These are phyloP conservation scores for Hoplodrina blanda DNA, from an alignment of 2,888 invertebrate species.

Conservation along the genomic window DNA sequence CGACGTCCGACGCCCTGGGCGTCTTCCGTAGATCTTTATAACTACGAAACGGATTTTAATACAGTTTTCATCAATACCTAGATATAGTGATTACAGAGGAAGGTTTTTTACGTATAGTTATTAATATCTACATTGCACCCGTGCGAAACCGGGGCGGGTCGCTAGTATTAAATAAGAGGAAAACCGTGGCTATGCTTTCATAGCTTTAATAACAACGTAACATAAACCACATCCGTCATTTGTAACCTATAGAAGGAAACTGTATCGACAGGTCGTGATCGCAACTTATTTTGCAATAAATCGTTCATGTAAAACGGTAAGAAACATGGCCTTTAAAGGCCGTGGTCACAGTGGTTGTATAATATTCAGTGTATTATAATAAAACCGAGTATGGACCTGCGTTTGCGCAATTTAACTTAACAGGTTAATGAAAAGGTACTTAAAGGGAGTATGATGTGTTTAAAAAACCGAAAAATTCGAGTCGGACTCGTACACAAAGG, in stretches of 20 bases:
- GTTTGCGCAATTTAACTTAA: conserved; percentile 21
- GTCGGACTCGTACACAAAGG: too few species aligned
- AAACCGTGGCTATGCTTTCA: neutral
- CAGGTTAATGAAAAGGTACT: conserved; percentile 33
- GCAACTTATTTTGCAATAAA: conserved; percentile 67
- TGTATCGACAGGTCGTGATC: conserved; percentile 58
- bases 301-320: conserved; percentile 59
- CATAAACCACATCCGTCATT: conserved; percentile 28
- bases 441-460: conserved; percentile 23
- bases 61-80: too few species aligned
- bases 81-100: too few species aligned
- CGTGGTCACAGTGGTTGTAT: conserved; percentile 60
- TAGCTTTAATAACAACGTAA: conserved; percentile 24
- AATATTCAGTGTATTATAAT: conserved; percentile 51
- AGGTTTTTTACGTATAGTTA: too few species aligned
- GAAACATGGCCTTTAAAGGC: conserved; percentile 71
- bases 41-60: too few species aligned
- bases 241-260: conserved; percentile 49
- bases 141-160: too few species aligned
- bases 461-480: too few species aligned
- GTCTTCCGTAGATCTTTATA: too few species aligned
- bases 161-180: neutral
- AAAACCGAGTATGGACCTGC: conserved; percentile 21
- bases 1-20: too few species aligned
- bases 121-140: too few species aligned